Base-by-base conservation (phyloP, 2,888 invertebrate genomes). In the Dolichomitus sp. region DNA sequence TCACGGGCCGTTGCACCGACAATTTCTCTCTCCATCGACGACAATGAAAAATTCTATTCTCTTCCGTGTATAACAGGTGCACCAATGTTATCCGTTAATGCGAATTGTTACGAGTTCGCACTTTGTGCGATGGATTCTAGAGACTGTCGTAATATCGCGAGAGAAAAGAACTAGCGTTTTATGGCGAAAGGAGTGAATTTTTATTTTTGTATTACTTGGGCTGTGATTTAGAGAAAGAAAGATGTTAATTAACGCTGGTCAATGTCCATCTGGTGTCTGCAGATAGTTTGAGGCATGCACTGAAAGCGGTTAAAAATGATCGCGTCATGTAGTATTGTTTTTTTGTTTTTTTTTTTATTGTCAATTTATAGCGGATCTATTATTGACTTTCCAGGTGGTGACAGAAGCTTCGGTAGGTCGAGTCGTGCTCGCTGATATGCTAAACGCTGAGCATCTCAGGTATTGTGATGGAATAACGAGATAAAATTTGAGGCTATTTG, bases 401-500 rank as follows among this genome's bases (percentile, higher is more conserved):
- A 92, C 88, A 85, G 86, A 88, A 88, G 87, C 86, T 88, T 84
- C 68, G 78, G 85, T 85, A 86, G 89, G 88, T 86, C 88, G 87
- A 87, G 87, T 86, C 89, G 85, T 80, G 77, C 80, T 86, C 81
- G 85, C 77, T 89, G 89, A 91, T 91, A 92, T 93, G 92, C 87
- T 89, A 87, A 84, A 87, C 87, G 75, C 87, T 85, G 86, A 77
- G 81, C 78, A 81, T 81, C 86, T 83, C 88, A 92, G 93, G 93
- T 93, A 91, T 6, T 72, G 17, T 17, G 11, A 12, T 33, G n/a
- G 5, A 30, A 30, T 30, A 30, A 57, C n/a, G 7, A 12, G 30
- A 30, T 30, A 14, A 6, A 14, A 6, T 6, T 57, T 48, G n/a
- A 42, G 1, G 14, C 9, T 54, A 40, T 17, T 50, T 6, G 45